Base-by-base conservation (phyloP, 2,888 invertebrate species). In the Antheraea assamensis region DNA sequence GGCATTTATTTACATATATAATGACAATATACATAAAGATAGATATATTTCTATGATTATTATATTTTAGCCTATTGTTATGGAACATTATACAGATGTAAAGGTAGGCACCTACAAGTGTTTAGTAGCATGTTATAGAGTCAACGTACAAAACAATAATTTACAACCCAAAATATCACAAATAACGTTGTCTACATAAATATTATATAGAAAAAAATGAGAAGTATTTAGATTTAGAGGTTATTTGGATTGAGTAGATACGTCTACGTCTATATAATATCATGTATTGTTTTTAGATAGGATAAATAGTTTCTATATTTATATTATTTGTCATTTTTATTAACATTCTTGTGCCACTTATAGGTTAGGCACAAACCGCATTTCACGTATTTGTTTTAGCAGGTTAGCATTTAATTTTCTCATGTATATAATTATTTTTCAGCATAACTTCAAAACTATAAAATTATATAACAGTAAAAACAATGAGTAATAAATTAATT, bases 1-100 rank as follows among this genome's bases (percentile, higher is more conserved):
- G 84, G 86, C 85, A 83, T 92, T 91, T 92, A 92, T 92, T 90
- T 90, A 91, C 77, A 78, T 81, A 89, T 88, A 84, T 83, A 83
- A 83, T 86, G 84, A 81, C 82, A 85, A 84, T 73, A 70, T 73
- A 30, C 30, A 58, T 58, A 58, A 4, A 52, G 49, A 30, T 42
- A 42, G 13, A 42, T 42, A 13, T 42, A 42, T 61, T 61, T 13
- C 30, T 27, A 64, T 61, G 8, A 61, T 27, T 61, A 24, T 64
- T 5, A 21, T 5, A n/a, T 64, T 64, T 30, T 64, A 64, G 27
- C 17, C 17, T 27, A 30, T 30, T 30, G 61, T 64, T 17, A 64
- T 30, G 30, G 17, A 64, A 61, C 27, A 61, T 64, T 64, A 64
- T 27, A 64, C 30, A 64, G 15, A 64, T 64, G 17, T 1, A 15